Evolutionary conservation across 2,113 vertebrate genomes (phyloP), one percentile per base, ranked within the genome.

Genomic region (Cochlearius cochlearius): DNA sequence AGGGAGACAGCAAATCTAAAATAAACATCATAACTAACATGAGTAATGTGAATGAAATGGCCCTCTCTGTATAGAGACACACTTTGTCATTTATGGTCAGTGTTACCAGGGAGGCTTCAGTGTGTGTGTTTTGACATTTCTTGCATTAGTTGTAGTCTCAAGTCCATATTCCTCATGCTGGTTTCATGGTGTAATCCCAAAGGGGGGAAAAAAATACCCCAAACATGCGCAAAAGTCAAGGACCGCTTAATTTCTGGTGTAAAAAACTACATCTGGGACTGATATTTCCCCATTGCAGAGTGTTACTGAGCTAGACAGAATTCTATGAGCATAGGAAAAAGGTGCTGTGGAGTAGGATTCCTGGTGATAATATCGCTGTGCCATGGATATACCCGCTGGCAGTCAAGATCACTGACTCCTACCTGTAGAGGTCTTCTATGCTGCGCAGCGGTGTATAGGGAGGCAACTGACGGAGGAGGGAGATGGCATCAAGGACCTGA

Each of bases 391-490:
- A 5, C 2, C 25, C 7, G 7, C 14, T 67, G 50, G 43, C 15
- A 69, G 15, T 5, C 22, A 45, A 1, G 45, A 38, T 53, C 69
- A 3, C 10, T 5, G 43, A 5, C 17, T 82, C 32, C 9, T 14
- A 1, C 58, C 56, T 74, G 25, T 5, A 63, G 38, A 59, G 30
- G 6, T 47, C 49, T 62, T 52, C 58, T 32, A 0, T 11, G 43
- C 60, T 1, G 0, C 14, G 19, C 38, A 55, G 45, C 0, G 0
- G 26, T 49, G 4, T 4, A 45, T 4, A 39, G 36, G 0, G 5
- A 75, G n/a, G 76, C 26, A 58, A 53, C 22, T 0, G 6, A 56
- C 11, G 18, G 66, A 69, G 50, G 23, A 49, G 27, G 11, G 0
- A 67, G 52, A 3, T 85, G 43, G 36, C 19, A 45, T 27, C 58